Evolutionary conservation across 1,140 invertebrate genomes (phyloP).

Genomic region (Fopius arisanus): DNA sequence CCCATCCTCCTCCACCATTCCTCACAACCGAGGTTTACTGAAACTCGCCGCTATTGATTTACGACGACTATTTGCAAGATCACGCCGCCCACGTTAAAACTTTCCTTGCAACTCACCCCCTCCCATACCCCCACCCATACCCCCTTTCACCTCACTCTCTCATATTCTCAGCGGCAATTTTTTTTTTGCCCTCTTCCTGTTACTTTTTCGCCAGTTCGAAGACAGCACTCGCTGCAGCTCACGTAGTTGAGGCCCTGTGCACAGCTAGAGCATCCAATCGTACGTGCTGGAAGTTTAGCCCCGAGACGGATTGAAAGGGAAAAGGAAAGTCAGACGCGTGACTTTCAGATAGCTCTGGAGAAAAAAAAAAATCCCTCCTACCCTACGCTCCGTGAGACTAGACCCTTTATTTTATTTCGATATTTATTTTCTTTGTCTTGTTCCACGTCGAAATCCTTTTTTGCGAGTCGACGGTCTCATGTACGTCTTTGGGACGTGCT

Average conservation of each 20-base stretch:
- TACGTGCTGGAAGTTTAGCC: constrained; percentile 31
- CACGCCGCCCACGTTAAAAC: constrained; percentile 56
- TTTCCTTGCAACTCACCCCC: constrained; percentile 50
- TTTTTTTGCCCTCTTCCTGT: constrained; percentile 16
- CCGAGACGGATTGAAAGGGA: constrained; percentile 25
- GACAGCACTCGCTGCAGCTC: constrained; percentile 15
- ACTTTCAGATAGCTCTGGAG: constrained; percentile 1
- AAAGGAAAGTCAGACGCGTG: constrained; percentile 27
- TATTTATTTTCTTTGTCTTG: neutral
- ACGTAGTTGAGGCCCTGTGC: neutral
- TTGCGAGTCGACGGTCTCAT: neutral
- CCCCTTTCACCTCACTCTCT: neutral
- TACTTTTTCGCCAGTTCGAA: constrained; percentile 29
- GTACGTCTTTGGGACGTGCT: neutral
- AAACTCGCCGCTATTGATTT: constrained; percentile 55
- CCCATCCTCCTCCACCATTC: neutral
- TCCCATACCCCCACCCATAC: neutral
- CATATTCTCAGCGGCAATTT: neutral
- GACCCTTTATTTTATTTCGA: constrained; percentile 9
- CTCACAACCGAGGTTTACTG: constrained; percentile 23
- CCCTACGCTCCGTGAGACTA: neutral
- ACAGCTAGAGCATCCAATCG: neutral
- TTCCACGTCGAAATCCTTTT: neutral
- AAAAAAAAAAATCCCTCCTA: too few relatives aligned
- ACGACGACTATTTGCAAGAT: constrained; percentile 60